Conservation (phyloP, 2,888 invertebrate genomes). For the Tholera decimalis region DNA sequence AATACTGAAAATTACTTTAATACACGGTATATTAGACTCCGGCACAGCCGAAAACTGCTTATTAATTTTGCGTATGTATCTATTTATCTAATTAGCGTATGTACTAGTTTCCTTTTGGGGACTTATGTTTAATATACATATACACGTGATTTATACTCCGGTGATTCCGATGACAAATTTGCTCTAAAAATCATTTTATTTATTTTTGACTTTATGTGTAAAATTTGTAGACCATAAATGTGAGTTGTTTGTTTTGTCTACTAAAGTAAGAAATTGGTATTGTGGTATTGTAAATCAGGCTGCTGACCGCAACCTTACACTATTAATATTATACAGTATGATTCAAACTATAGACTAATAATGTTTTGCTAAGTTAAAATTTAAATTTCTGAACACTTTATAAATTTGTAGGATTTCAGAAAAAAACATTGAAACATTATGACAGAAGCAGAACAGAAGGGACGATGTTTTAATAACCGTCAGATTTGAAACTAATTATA, state of each 20-base stretch:
- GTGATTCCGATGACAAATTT: too few species aligned
- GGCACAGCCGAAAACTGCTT: conserved; percentile 42
- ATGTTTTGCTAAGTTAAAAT: conserved; percentile 37
- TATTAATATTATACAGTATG: too few species aligned
- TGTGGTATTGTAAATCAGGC: too few species aligned
- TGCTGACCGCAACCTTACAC: too few species aligned
- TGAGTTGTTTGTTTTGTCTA: background rate
- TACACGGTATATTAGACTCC: conserved; percentile 19
- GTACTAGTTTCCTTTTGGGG: conserved; percentile 26
- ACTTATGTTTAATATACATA: background rate
- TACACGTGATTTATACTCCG: too few species aligned
- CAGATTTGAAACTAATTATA: conserved; percentile 28
- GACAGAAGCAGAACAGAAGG: too few species aligned
- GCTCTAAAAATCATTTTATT: background rate
- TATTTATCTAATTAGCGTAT: too few species aligned
- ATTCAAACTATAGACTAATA: too few species aligned
- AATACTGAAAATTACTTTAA: conserved; percentile 43
- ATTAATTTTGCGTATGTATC: conserved; percentile 40
- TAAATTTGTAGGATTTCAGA: background rate
- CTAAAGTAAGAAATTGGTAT: background rate
- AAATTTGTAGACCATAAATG: too few species aligned
- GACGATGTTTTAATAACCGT: background rate
- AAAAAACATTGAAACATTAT: too few species aligned
- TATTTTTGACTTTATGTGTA: too few species aligned
- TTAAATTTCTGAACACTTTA: conserved; percentile 28